Conservation (phyloP, 1,140 invertebrate genomes). For the Carposina sasakii region DNA sequence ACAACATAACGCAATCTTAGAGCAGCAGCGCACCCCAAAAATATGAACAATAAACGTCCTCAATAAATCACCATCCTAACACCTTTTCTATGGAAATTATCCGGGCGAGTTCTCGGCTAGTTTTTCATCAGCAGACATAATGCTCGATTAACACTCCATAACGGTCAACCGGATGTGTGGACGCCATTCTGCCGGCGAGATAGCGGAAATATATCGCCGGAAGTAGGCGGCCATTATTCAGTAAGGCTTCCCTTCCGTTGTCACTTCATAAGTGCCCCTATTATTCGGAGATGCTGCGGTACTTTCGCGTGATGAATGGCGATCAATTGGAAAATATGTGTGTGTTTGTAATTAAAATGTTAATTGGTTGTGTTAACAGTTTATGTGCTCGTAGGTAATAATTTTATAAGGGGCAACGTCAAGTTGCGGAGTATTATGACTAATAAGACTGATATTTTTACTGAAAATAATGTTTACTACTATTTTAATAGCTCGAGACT, state of each 20-base stretch:
- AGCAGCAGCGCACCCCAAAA: no score
- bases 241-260: conserved; percentile 59
- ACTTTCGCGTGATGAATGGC: not conserved
- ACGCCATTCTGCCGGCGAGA: conserved; percentile 59
- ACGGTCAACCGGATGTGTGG: conserved; percentile 59
- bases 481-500: no score
- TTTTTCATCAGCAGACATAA: conserved; percentile 63
- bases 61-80: no score
- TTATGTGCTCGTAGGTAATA: no score
- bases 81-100: conserved; percentile 27
- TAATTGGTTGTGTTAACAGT: no score
- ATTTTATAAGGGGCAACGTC: no score
- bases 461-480: no score
- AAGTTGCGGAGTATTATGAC: no score
- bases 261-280: conserved; percentile 58
- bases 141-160: conserved; percentile 67
- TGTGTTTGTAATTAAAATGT: not conserved
- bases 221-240: conserved; percentile 64
- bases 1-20: no score
- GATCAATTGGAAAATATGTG: no score
- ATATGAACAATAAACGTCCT: no score
- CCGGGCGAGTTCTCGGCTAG: conserved; percentile 34
- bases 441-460: no score
- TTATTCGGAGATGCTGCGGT: conserved; percentile 27
- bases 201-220: conserved; percentile 70